Evolutionary conservation across 2,888 invertebrate genomes (phyloP), one percentile per base, ranked within the genome.

Genomic region (Muscina levida): DNA sequence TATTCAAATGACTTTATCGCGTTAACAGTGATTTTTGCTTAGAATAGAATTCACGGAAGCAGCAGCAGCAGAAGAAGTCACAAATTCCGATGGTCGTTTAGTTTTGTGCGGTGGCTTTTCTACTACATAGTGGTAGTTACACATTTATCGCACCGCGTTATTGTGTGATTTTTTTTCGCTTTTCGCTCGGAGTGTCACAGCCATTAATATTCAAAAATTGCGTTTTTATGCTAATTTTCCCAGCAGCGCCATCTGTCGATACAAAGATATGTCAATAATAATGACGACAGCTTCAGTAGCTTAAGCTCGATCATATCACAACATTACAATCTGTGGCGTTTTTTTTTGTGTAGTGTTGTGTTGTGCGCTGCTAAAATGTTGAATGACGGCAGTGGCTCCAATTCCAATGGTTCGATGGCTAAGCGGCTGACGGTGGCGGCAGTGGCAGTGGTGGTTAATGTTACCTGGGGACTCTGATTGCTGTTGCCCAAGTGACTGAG

Each of bases 171-270:
- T 59, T 3, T 62, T 37, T 59, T 3, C 8, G 62, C 13, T 62
- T 31, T 19, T 76, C 71, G 82, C 82, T 83, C 81, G 74, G 48
- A 80, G 84, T 83, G 84, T 83, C 85, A 85, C 86, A 65, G 77
- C 81, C 77, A 88, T 88, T 89, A 88, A 89, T 88, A 88, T 89
- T 89, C 88, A 86, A 88, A 89, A 89, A 89, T 89, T 88, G 89
- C 89, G 88, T 89, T 89, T 89, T 89, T 89, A 89, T 89, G 89
- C 88, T 86, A 89, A 89, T 89, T 89, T 86, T 85, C 86, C 85
- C 87, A 82, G 65, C 83, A 83, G 82, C 83, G 83, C 83, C 83
- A 84, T 82, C 87, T 87, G 88, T 87, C 88, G 88, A 87, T 87
- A 75, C 68, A 75, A 57, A 86, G 87, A 88, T 88, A 88, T 88